Percentiles rank a stretch among this genome's conserved stretches.
These are phyloP conservation scores for Philonicus albiceps DNA, from an alignment of 2,888 invertebrate species.

Conservation along the genomic window DNA sequence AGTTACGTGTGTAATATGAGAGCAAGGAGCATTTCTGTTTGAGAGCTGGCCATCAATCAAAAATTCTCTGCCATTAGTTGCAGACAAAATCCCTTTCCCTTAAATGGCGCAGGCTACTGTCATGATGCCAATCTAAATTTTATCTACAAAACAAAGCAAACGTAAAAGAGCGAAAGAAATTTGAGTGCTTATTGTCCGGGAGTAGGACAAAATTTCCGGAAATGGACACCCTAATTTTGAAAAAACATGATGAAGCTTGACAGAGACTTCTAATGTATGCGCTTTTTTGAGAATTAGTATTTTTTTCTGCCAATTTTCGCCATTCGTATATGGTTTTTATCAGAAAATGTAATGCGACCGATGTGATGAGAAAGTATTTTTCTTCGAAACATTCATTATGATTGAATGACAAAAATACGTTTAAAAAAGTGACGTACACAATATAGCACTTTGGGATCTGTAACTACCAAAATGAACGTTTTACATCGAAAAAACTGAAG, in stretches of 20 bases:
- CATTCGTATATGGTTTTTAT: neutral
- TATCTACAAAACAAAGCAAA: constrained; percentile 16
- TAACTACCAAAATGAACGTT: neutral
- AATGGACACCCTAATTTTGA: constrained; percentile 22
- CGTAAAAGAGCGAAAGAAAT: neutral
- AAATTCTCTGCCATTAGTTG: constrained; percentile 7
- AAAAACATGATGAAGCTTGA: constrained; percentile 12
- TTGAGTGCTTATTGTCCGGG: neutral
- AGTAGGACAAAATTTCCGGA: constrained; percentile 21
- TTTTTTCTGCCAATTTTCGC: neutral
- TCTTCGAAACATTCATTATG: neutral
- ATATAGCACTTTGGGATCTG: neutral
- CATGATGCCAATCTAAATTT: constrained; percentile 36
- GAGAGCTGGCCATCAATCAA: constrained; percentile 35
- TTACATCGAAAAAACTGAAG: no score
- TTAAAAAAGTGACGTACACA: neutral
- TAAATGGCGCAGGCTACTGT: constrained; percentile 7
- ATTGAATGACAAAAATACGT: neutral
- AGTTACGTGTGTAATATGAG: neutral
- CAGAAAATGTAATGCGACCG: neutral
- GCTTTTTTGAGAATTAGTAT: neutral
- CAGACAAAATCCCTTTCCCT: constrained; percentile 11
- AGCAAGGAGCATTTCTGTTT: neutral
- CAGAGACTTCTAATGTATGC: constrained; percentile 26
- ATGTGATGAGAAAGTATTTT: neutral